Evolutionary conservation across 2,113 vertebrate species (phyloP), one percentile per base, ranked within the genome.

Genomic region (Gymnarchus niloticus): DNA sequence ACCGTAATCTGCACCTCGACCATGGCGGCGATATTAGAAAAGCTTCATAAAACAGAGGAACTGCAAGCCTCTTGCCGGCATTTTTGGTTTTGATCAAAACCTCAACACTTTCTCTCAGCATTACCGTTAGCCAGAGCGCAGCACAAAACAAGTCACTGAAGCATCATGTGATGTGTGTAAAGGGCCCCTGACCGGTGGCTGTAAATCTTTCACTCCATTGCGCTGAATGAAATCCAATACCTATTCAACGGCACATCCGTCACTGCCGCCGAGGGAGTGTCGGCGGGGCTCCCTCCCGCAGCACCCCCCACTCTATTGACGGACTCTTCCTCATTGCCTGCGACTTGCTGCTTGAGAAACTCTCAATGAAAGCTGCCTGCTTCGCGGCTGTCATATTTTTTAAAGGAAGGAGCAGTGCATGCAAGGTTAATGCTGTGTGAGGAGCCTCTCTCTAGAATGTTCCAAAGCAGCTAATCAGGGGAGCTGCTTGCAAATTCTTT

Each of bases 221-320:
- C 93, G 91, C 91, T 94, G 94, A 94, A 94, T 91, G 92, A 91
- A 95, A 95, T 93, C 93, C 92, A 93, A 92, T 93, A 94, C 85
- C 88, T 87, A 91, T 91, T 91, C 90, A 92, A 86, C 92, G 84
- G 90, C 91, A 88, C 92, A 94, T 94, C 94, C 91, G 92, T 95
- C 94, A 95, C 87, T 88, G 87, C 87, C 89, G 88, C 86, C 85
- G 41, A 57, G 4, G 84, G 3, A 0, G 88, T 89, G 91, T 49
- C 92, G 92, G 92, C 92, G 92, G 92, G 93, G 88, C 89, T 88
- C 87, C 92, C 92, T 86, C 89, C 87, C 92, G 93, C 92, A 90
- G 90, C 88, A 86, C 19, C 41, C 44, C 23, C 14, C 10, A 59
- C 46, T 28, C 33, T 28, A 37, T 28, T 56, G 81, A 57, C 37